Conservation (phyloP, 2,888 invertebrate genomes). For the Ligdia adustata region DNA sequence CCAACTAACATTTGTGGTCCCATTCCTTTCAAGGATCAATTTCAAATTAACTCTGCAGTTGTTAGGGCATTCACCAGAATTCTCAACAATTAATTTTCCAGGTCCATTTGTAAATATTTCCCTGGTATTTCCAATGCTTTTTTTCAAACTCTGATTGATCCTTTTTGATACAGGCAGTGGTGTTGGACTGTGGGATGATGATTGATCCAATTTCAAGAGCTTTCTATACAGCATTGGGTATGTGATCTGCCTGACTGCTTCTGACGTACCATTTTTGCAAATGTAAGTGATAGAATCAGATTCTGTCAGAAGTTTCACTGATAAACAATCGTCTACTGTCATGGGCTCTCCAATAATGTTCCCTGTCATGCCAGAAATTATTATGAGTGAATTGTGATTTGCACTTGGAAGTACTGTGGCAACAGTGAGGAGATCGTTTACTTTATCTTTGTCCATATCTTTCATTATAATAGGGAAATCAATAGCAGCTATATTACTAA, state of each 20-base stretch:
- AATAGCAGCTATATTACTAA: slow-evolving; percentile 81
- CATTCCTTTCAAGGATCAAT: slow-evolving; percentile 82
- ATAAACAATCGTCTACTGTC: slow-evolving; percentile 83
- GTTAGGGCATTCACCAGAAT: slow-evolving; percentile 88
- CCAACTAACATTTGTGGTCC: slow-evolving; percentile 82
- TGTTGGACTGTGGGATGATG: slow-evolving; percentile 51
- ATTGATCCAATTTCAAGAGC: slow-evolving; percentile 60
- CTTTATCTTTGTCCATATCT: slow-evolving; percentile 89
- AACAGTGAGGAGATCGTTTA: slow-evolving; percentile 87
- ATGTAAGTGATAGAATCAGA: slow-evolving; percentile 81
- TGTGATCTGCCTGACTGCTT: slow-evolving; percentile 75
- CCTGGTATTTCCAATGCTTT: slow-evolving; percentile 81
- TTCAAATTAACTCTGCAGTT: slow-evolving; percentile 86
- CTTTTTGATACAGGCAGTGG: slow-evolving; percentile 68
- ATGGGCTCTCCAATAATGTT: slow-evolving; percentile 86
- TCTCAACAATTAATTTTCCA: slow-evolving; percentile 87
- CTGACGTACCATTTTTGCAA: slow-evolving; percentile 84
- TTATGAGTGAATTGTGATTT: slow-evolving; percentile 85
- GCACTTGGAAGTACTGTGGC: slow-evolving; percentile 78
- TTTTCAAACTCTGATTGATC: slow-evolving; percentile 81
- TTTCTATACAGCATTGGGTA: slow-evolving; percentile 62
- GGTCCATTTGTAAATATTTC: slow-evolving; percentile 85
- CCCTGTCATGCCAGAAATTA: slow-evolving; percentile 89
- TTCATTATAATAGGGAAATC: slow-evolving; percentile 89
- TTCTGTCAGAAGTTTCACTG: slow-evolving; percentile 82